Conservation (phyloP, 2,113 vertebrate genomes). For the Leptosomus discolor region DNA sequence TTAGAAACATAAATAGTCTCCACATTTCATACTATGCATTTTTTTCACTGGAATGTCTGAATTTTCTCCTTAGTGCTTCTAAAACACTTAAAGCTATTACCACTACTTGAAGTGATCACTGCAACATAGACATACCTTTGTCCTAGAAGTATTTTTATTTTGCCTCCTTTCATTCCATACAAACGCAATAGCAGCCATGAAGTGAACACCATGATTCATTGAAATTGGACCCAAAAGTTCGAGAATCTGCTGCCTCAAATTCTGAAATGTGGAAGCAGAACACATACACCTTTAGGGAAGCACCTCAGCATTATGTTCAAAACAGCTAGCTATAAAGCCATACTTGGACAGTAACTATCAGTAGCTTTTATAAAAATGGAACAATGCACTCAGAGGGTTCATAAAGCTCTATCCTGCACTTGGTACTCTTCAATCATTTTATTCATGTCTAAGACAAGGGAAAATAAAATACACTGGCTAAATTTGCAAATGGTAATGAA, state of each 20-base stretch:
- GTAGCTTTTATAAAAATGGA: neutral
- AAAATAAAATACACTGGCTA: neutral
- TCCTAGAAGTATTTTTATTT: constrained; percentile 81
- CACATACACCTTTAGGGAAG: neutral
- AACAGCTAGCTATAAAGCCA: neutral
- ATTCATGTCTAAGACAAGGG: neutral
- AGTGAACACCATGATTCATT: constrained; percentile 97
- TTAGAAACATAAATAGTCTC: neutral
- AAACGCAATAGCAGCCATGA: constrained; percentile 97
- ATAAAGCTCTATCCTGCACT: neutral
- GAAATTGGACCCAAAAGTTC: constrained; percentile 96
- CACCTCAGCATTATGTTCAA: neutral
- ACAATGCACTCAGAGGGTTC: neutral
- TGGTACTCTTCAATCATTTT: neutral
- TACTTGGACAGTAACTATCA: neutral
- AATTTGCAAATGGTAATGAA: neutral
- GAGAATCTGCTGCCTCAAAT: constrained; percentile 94
- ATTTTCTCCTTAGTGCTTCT: neutral
- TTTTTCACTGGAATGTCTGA: neutral
- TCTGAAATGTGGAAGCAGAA: constrained; percentile 73
- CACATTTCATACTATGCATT: neutral
- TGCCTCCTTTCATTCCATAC: constrained; percentile 97
- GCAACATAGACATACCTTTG: constrained; percentile 78
- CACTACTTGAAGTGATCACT: neutral
- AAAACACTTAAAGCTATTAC: neutral